A percentile compares a stretch with the other conserved stretches of the same genome.
Evolutionary conservation across 2,888 invertebrate genomes (phyloP).

Genomic region (Resseliella maxima): DNA sequence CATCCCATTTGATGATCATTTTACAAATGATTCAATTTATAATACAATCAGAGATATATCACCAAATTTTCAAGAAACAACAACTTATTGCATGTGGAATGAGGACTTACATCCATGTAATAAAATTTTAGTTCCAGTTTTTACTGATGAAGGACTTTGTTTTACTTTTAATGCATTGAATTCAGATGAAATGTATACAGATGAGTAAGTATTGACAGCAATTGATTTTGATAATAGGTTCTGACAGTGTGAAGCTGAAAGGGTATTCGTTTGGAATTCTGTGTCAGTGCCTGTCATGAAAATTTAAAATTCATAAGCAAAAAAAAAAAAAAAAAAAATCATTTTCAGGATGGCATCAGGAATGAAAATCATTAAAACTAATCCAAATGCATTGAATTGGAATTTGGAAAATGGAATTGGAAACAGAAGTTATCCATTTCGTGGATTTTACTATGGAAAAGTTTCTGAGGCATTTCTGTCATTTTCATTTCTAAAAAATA

Average conservation of each 20-base stretch:
- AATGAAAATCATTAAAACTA: slow-evolving; percentile 65
- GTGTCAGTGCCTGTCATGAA: no score
- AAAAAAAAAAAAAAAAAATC: not conserved
- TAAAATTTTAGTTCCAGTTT: slow-evolving; percentile 64
- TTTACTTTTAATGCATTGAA: slow-evolving; percentile 69
- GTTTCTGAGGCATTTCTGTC: slow-evolving; percentile 75
- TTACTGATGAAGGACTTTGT: slow-evolving; percentile 74
- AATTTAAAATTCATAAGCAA: slow-evolving; percentile 61
- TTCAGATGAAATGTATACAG: slow-evolving; percentile 65
- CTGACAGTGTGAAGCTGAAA: no score
- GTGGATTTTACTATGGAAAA: slow-evolving; percentile 76
- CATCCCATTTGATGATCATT: not conserved
- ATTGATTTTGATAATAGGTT: not conserved
- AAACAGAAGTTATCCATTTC: slow-evolving; percentile 74
- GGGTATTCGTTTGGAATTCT: no score
- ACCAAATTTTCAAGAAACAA: not conserved
- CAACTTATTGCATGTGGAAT: not conserved
- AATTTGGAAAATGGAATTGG: slow-evolving; percentile 75
- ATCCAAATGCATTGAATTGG: slow-evolving; percentile 70
- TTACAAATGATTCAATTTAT: not conserved
- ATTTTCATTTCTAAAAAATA: slow-evolving; percentile 71
- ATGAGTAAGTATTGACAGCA: slow-evolving; percentile 63
- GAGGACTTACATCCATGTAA: slow-evolving; percentile 67
- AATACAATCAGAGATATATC: not conserved
- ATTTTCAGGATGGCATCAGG: slow-evolving; percentile 63